Conservation (phyloP, 2,888 invertebrate species). For the Ctenicera cuprea region DNA sequence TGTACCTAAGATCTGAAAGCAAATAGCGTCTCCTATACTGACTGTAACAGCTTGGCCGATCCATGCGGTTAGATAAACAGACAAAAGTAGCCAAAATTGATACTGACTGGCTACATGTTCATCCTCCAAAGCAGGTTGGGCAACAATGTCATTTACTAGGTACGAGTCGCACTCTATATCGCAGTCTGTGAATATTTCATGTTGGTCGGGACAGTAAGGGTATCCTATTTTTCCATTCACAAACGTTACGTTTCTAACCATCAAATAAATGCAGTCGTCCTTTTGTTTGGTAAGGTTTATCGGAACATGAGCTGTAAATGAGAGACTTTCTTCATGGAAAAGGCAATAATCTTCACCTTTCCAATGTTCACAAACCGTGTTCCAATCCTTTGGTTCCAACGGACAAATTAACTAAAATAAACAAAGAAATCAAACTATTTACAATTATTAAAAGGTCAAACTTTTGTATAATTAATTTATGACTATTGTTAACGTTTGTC, state of each 20-base stretch:
- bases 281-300: slow-evolving; percentile 63
- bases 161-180: slow-evolving; percentile 63
- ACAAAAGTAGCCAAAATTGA: slow-evolving; percentile 88
- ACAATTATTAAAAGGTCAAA: no score
- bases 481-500: no score
- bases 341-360: slow-evolving; percentile 74
- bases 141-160: slow-evolving; percentile 73
- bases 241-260: slow-evolving; percentile 60
- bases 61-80: slow-evolving; percentile 87
- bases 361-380: slow-evolving; percentile 79
- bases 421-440: no score
- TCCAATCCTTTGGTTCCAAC: slow-evolving; percentile 76
- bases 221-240: slow-evolving; percentile 53
- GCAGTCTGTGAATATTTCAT: slow-evolving; percentile 59
- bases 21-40: slow-evolving; percentile 92
- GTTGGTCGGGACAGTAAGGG: slow-evolving; percentile 58
- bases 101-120: slow-evolving; percentile 71
- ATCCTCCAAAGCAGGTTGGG: slow-evolving; percentile 68
- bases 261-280: slow-evolving; percentile 60
- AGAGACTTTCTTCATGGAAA: slow-evolving; percentile 69
- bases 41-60: slow-evolving; percentile 90
- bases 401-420: slow-evolving; percentile 60
- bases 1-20: slow-evolving; percentile 87
- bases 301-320: slow-evolving; percentile 69
- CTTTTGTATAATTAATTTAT: no score